Evolutionary conservation across 2,888 invertebrate genomes (phyloP).

Genomic region (Limnephilus lunatus): DNA sequence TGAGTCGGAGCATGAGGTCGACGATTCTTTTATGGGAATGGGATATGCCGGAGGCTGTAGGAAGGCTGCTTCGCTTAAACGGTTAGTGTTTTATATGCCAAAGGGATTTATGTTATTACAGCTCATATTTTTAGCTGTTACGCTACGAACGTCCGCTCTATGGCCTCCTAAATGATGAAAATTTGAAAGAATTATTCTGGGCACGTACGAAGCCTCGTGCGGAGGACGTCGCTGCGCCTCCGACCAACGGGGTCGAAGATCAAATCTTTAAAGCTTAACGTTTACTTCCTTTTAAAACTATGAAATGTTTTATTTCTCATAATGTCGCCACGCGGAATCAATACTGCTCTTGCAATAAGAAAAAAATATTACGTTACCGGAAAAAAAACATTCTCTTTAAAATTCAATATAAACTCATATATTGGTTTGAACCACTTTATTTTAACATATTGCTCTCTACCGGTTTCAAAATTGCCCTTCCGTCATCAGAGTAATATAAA

Average conservation of each 20-base stretch:
- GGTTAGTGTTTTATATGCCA: constrained; percentile 79
- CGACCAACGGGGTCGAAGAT: constrained; percentile 58
- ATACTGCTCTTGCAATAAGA: background rate
- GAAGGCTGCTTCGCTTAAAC: constrained; percentile 67
- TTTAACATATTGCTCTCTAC: no score
- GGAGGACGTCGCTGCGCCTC: constrained; percentile 40
- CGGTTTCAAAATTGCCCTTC: no score
- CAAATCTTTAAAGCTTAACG: constrained; percentile 53
- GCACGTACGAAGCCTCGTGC: constrained; percentile 71
- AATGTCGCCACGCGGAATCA: background rate
- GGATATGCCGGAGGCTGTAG: background rate
- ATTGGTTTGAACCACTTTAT: no score
- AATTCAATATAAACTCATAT: no score
- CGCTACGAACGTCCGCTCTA: constrained; percentile 71
- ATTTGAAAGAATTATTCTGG: constrained; percentile 74
- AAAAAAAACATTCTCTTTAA: no score
- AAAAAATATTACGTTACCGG: background rate
- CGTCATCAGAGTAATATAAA: no score
- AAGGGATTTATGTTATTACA: constrained; percentile 79
- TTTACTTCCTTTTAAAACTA: constrained; percentile 32
- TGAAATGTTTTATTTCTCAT: constrained; percentile 24
- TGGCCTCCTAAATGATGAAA: constrained; percentile 71
- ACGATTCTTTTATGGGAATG: constrained; percentile 33
- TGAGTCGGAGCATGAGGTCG: constrained; percentile 61
- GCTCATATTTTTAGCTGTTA: constrained; percentile 78